Evolutionary conservation across 2,113 vertebrate species (phyloP).

Genomic region (Ochotona princeps): DNA sequence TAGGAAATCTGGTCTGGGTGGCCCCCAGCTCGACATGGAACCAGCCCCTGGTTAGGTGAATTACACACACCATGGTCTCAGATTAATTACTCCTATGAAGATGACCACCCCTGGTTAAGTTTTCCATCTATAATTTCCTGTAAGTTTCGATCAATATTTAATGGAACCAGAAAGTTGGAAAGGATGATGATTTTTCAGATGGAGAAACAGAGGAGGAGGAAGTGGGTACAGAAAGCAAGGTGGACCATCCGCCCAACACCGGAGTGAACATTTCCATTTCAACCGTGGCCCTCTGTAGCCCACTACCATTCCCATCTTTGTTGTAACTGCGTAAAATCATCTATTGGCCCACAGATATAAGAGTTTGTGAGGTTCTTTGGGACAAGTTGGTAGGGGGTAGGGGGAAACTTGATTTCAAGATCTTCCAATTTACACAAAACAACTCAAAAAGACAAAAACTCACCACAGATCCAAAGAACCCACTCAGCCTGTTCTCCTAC

Average conservation of each 20-base stretch:
- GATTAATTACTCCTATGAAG: not conserved
- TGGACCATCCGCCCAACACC: constrained; percentile 21
- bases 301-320: not conserved
- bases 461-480: not conserved
- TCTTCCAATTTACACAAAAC: not conserved
- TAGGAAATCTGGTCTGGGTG: not conserved
- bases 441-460: not conserved
- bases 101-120: not conserved
- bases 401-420: not conserved
- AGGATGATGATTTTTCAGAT: constrained; percentile 50
- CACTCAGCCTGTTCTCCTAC: not conserved
- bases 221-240: not conserved
- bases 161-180: constrained; percentile 31
- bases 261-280: constrained; percentile 49
- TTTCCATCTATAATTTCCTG: not conserved
- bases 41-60: not conserved
- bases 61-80: not conserved
- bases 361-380: not conserved
- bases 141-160: constrained; percentile 17
- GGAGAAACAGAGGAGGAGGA: not conserved
- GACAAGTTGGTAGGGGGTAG: not conserved
- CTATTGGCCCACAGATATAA: not conserved
- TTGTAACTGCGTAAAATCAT: not conserved
- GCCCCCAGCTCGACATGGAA: not conserved
- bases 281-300: not conserved